Conservation (phyloP, 2,797 vertebrate species). For the Clarias platycephalus region DNA sequence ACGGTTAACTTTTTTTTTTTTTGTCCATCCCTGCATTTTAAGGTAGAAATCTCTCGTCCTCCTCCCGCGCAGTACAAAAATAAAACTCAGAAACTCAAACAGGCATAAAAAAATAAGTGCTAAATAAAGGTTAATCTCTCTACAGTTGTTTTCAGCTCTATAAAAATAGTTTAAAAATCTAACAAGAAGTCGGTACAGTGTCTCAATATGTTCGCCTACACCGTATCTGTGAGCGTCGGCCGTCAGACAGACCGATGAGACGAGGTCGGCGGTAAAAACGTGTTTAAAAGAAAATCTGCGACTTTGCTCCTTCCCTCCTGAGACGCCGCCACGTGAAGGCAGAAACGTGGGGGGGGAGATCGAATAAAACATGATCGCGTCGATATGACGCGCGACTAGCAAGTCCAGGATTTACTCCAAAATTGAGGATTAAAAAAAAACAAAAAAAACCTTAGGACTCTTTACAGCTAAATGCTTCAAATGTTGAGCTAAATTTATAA, state of each 20-base stretch:
- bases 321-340: slow-evolving; percentile 61
- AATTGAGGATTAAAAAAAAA: background rate
- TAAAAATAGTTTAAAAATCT: slow-evolving; percentile 83
- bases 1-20: background rate
- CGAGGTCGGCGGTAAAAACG: slow-evolving; percentile 22
- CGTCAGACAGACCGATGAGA: slow-evolving; percentile 57
- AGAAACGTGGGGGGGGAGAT: no score
- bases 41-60: slow-evolving; percentile 59
- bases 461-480: background rate
- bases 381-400: background rate
- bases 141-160: slow-evolving; percentile 66
- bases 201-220: slow-evolving; percentile 62
- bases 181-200: slow-evolving; percentile 73
- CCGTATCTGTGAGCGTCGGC: slow-evolving; percentile 48
- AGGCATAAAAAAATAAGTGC: slow-evolving; percentile 66
- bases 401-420: background rate
- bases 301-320: slow-evolving; percentile 68
- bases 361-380: background rate
- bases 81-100: slow-evolving; percentile 64
- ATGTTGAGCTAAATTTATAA: no score
- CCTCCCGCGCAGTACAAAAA: slow-evolving; percentile 62
- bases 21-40: slow-evolving; percentile 48
- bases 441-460: background rate
- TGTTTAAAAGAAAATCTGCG: slow-evolving; percentile 47
- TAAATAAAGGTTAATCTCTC: slow-evolving; percentile 68